Conservation (phyloP, 2,113 vertebrate genomes). For the Cyanocitta stelleri region DNA sequence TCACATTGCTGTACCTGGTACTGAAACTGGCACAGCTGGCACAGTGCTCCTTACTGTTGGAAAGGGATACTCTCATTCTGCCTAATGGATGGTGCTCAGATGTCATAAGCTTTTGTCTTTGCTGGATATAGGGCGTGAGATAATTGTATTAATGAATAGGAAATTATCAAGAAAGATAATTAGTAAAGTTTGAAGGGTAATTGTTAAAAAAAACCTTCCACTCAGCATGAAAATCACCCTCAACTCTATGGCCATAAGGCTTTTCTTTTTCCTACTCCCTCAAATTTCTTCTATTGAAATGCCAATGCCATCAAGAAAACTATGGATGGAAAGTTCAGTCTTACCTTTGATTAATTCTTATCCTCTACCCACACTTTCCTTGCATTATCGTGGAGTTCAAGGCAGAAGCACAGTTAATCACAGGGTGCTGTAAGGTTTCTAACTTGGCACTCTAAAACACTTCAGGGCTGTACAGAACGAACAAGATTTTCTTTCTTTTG, state of each 20-base stretch:
- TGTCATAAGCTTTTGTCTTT: rapidly evolving
- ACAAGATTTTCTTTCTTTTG: neutral
- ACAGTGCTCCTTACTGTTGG: neutral
- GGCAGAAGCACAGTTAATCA: neutral
- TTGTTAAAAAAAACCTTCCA: neutral
- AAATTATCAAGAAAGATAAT: neutral
- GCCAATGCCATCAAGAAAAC: neutral
- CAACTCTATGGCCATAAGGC: neutral
- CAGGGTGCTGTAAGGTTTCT: neutral
- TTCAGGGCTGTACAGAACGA: neutral
- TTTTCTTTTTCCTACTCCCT: neutral
- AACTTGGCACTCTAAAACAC: neutral
- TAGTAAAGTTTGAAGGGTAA: neutral
- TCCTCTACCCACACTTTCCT: neutral
- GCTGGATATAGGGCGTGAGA: neutral
- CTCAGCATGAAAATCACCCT: neutral
- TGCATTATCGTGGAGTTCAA: neutral
- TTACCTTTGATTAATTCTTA: neutral
- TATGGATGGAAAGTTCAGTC: neutral
- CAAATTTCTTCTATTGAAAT: neutral
- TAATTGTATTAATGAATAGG: neutral
- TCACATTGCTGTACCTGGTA: neutral
- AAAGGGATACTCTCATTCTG: neutral
- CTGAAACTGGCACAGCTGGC: neutral
- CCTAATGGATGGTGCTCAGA: neutral